Percentiles rank a stretch among this genome's conserved stretches.
Conservation (phyloP, 1,140 invertebrate species). For the Prorops nasuta region DNA sequence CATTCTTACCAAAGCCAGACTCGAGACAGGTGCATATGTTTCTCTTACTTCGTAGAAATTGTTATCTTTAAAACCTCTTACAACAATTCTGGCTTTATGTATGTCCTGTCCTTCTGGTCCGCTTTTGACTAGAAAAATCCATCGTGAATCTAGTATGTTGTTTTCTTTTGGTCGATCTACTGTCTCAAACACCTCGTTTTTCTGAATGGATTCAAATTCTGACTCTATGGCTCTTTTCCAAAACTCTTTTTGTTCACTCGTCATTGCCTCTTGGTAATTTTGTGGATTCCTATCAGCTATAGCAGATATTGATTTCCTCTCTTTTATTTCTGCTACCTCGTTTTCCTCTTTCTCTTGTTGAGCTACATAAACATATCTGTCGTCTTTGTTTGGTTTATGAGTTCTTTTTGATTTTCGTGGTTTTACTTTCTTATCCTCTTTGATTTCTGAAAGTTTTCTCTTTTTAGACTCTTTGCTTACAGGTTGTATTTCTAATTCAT, state of each 20-base stretch:
- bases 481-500: no score
- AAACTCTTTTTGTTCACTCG: constrained; percentile 15
- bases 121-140: constrained; percentile 40
- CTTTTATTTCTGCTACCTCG: neutral
- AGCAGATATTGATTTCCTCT: constrained; percentile 13
- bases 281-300: constrained; percentile 14
- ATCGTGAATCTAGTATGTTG: constrained; percentile 33
- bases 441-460: constrained; percentile 5
- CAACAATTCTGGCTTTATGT: constrained; percentile 33
- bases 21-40: constrained; percentile 30
- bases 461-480: constrained; percentile 11
- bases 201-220: constrained; percentile 26
- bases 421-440: constrained; percentile 1
- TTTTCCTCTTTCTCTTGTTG: constrained; percentile 3
- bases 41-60: constrained; percentile 21
- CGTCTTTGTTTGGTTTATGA: constrained; percentile 9
- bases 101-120: constrained; percentile 33
- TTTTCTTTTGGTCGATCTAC: constrained; percentile 25
- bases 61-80: constrained; percentile 23
- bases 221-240: constrained; percentile 31
- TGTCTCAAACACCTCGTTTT: constrained; percentile 25
- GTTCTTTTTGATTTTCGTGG: constrained; percentile 11
- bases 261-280: constrained; percentile 26
- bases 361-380: constrained; percentile 9
- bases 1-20: constrained; percentile 21